Conservation (phyloP, 2,888 invertebrate species). For the Troides aeacus region DNA sequence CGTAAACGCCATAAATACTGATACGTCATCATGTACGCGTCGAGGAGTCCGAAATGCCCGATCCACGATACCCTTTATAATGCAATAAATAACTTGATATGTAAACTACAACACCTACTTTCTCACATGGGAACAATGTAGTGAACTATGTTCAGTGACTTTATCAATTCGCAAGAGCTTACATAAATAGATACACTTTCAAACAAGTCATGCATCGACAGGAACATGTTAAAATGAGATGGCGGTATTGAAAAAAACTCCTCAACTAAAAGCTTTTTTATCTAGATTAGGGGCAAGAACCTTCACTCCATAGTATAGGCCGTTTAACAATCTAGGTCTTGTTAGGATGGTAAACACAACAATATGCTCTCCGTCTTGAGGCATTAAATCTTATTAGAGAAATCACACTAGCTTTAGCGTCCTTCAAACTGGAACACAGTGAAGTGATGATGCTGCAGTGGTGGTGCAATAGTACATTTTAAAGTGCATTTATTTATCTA, state of each 20-base stretch:
- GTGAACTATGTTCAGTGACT: constrained; percentile 14
- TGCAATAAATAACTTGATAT: constrained; percentile 65
- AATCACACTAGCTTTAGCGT: too few relatives aligned
- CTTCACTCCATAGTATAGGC: too few relatives aligned
- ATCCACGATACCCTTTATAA: constrained; percentile 59
- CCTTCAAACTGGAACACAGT: too few relatives aligned
- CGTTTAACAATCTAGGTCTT: too few relatives aligned
- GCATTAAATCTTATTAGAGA: too few relatives aligned
- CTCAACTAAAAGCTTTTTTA: neutral
- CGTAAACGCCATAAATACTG: constrained; percentile 61
- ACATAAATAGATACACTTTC: constrained; percentile 22
- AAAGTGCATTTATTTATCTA: too few relatives aligned
- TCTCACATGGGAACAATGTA: constrained; percentile 43
- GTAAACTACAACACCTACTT: constrained; percentile 61
- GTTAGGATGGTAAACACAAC: too few relatives aligned
- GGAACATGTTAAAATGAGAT: constrained; percentile 2
- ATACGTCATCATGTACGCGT: constrained; percentile 61
- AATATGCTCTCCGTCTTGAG: too few relatives aligned
- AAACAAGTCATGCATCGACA: constrained; percentile 5
- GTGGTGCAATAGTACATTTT: too few relatives aligned
- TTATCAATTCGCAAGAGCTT: constrained; percentile 20
- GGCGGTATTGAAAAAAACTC: neutral
- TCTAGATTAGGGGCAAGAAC: too few relatives aligned
- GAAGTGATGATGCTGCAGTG: too few relatives aligned
- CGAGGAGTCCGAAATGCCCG: constrained; percentile 50